phyloP scores from a whole-genome alignment of 2,797 vertebrate genomes.

The Podarcis siculus region DNA sequence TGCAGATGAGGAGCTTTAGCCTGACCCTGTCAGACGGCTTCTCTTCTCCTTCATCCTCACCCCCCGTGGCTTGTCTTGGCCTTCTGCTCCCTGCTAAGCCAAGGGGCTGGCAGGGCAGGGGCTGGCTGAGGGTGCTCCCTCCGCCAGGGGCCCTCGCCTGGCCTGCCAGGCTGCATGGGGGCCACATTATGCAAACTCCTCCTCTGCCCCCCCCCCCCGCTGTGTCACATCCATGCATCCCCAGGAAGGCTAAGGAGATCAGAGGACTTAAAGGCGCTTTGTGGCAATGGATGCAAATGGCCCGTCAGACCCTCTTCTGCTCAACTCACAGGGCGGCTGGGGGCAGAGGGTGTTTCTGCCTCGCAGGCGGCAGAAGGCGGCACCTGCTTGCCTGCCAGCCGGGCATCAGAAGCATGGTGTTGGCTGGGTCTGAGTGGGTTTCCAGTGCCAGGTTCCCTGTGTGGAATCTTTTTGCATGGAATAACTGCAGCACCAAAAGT shows the following conservation, averaged over 20 bases:
- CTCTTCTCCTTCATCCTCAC: neutral
- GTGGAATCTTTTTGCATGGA: neutral
- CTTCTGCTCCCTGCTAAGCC: neutral
- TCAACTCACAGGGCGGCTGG: neutral
- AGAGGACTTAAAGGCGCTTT: neutral
- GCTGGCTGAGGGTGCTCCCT: neutral
- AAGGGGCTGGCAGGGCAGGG: neutral
- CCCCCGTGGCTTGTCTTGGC: neutral
- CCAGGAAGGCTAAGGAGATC: neutral
- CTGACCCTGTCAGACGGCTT: neutral
- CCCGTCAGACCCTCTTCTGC: neutral
- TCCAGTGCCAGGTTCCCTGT: neutral
- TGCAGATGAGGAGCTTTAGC: neutral
- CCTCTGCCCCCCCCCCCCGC: neutral
- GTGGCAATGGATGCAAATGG: neutral
- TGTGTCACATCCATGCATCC: neutral
- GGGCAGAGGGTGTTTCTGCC: neutral
- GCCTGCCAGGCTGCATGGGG: neutral
- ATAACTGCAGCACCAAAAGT: neutral
- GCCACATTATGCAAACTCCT: neutral
- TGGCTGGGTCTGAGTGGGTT: neutral
- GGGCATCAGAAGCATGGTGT: neutral
- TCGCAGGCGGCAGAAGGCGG: neutral
- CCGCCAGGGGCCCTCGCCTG: neutral
- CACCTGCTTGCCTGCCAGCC: neutral